These are phyloP conservation scores for Otus scops DNA, from an alignment of 2,797 vertebrate species.

Conservation along the genomic window DNA sequence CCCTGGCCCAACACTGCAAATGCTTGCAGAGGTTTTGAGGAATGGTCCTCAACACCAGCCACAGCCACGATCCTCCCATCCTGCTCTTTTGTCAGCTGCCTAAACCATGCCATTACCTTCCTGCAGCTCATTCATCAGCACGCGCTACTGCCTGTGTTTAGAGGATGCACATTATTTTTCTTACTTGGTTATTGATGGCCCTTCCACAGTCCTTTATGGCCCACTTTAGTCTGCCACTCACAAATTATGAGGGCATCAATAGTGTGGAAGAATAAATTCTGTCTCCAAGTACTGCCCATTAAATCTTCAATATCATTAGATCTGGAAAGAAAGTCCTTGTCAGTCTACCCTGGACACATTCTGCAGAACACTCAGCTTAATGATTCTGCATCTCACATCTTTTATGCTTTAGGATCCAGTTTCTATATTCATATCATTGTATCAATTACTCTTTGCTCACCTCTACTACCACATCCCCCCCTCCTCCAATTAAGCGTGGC, in stretches of 20 bases:
- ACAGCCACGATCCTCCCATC: background rate
- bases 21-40: background rate
- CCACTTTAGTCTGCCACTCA: background rate
- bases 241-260: constrained; percentile 14
- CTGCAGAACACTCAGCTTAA: background rate
- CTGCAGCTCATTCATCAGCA: constrained; percentile 24
- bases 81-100: background rate
- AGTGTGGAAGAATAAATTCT: constrained; percentile 21
- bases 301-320: constrained; percentile 1
- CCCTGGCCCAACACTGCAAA: background rate
- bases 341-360: background rate
- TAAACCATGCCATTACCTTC: background rate
- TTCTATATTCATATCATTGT: background rate
- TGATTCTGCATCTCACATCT: background rate
- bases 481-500: background rate
- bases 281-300: constrained; percentile 6
- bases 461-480: background rate
- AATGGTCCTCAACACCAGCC: background rate
- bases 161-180: background rate
- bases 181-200: constrained; percentile 11
- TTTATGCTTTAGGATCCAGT: background rate
- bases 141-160: background rate
- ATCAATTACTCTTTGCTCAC: background rate
- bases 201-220: background rate
- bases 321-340: background rate